These are phyloP conservation scores for Podargus strigoides DNA, from an alignment of 2,797 vertebrate genomes.

Conservation along the genomic window DNA sequence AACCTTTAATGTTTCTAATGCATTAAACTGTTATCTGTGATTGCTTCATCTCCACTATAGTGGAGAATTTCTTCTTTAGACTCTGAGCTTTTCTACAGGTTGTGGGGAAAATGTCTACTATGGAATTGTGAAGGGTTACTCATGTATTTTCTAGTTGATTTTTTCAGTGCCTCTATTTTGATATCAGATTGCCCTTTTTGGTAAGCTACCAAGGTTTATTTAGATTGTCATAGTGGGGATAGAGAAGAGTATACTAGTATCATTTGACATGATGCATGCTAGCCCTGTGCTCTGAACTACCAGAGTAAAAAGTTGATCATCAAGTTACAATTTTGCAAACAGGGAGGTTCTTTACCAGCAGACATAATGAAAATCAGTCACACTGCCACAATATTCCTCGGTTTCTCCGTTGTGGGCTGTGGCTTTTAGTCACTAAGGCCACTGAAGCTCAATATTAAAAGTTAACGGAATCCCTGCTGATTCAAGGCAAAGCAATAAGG, in stretches of 20 bases:
- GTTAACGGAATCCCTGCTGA: neutral
- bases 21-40: neutral
- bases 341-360: neutral
- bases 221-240: neutral
- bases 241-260: neutral
- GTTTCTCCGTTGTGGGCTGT: neutral
- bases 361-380: neutral
- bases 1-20: neutral
- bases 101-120: neutral
- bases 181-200: neutral
- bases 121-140: neutral
- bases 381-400: neutral
- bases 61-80: neutral
- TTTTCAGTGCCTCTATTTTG: neutral
- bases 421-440: neutral
- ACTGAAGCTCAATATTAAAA: neutral
- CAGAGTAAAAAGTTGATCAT: neutral
- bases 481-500: neutral
- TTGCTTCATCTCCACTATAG: neutral
- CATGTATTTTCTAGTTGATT: neutral
- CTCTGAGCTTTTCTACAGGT: neutral
- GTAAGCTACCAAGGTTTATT: neutral
- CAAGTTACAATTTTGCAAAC: neutral
- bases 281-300: neutral
- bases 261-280: neutral